Conservation (phyloP, 2,888 invertebrate species). For the Sinhomidia bicolor region DNA sequence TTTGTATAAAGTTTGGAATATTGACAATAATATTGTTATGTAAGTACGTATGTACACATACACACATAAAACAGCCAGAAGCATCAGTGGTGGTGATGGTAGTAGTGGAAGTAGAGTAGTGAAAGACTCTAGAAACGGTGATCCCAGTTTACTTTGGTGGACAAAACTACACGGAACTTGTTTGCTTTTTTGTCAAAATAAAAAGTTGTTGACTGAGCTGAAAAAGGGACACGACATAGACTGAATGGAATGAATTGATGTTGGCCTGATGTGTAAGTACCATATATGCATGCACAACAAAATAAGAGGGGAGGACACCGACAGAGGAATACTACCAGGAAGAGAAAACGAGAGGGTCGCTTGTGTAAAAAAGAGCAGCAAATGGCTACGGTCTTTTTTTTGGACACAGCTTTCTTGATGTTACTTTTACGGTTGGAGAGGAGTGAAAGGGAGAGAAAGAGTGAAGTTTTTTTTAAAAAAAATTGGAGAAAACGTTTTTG, state of each 20-base stretch:
- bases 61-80: constrained; percentile 46
- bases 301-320: constrained; percentile 17
- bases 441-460: not conserved
- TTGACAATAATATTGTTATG: constrained; percentile 1
- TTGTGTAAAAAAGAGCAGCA: constrained; percentile 40
- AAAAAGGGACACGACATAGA: constrained; percentile 54
- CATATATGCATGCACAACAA: constrained; percentile 19
- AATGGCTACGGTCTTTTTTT: constrained; percentile 13
- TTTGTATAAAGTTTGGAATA: not conserved
- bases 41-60: constrained; percentile 44
- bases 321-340: too few species aligned
- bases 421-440: constrained; percentile 8
- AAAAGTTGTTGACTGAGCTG: constrained; percentile 63
- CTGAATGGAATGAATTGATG: constrained; percentile 40
- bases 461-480: too few species aligned
- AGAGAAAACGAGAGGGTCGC: constrained; percentile 33
- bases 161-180: constrained; percentile 47
- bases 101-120: too few species aligned
- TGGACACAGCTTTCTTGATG: constrained; percentile 38
- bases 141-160: constrained; percentile 52
- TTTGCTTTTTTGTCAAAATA: constrained; percentile 61
- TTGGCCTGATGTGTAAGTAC: too few species aligned
- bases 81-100: not conserved
- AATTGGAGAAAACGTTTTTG: constrained; percentile 49
- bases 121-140: constrained; percentile 28